Conservation (phyloP, 2,888 invertebrate genomes). For the Drosophila cyrtoloma region DNA sequence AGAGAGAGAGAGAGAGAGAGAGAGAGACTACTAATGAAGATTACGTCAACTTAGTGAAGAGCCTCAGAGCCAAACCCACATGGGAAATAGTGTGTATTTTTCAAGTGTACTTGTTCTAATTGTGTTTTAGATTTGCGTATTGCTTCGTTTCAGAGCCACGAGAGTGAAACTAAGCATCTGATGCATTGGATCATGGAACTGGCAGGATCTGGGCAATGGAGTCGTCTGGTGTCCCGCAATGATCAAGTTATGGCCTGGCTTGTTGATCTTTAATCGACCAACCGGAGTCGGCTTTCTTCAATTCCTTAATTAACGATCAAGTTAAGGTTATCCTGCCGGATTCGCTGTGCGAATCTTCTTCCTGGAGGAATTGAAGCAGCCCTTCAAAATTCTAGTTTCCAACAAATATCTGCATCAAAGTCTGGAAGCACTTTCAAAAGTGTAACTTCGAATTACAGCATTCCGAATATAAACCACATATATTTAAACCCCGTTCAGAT, state of each 20-base stretch:
- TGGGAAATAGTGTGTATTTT: constrained; percentile 15
- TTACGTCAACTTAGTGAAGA: constrained; percentile 8
- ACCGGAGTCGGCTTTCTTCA: constrained; percentile 25
- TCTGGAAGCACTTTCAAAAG: too few species aligned
- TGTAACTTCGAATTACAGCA: neutral
- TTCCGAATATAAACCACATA: neutral
- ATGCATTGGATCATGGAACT: constrained; percentile 30
- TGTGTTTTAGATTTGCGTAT: neutral
- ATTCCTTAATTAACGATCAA: neutral
- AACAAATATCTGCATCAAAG: constrained; percentile 10
- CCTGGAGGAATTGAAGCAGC: neutral
- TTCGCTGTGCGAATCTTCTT: constrained; percentile 4
- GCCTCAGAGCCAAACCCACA: constrained; percentile 3
- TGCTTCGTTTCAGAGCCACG: neutral
- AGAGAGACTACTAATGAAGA: constrained; percentile 14
- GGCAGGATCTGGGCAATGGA: constrained; percentile 28
- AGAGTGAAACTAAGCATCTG: constrained; percentile 4
- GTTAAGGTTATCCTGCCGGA: constrained; percentile 15
- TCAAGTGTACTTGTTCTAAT: neutral
- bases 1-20: neutral
- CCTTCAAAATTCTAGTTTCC: neutral
- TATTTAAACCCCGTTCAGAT: too few species aligned
- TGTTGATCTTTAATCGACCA: constrained; percentile 33
- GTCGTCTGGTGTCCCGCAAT: constrained; percentile 41
- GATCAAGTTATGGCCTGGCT: constrained; percentile 33